phyloP scores from a whole-genome alignment of 2,113 vertebrate species.

The Rallus limicola region DNA sequence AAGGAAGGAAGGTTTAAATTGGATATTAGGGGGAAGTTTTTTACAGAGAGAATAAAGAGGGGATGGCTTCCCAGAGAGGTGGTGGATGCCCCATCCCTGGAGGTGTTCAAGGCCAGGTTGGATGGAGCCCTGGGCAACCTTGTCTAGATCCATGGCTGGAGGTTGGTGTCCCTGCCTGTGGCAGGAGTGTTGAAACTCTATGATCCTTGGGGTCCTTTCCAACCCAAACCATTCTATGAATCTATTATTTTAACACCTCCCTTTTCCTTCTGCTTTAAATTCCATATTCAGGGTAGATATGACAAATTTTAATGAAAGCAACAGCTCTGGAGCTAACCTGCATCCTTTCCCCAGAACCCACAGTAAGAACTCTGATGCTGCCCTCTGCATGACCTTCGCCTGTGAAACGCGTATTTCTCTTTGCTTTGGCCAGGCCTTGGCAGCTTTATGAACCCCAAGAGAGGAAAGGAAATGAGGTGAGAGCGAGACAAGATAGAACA shows the following conservation, averaged over 20 bases:
- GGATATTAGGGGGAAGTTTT: too few relatives aligned
- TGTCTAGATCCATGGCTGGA: too few relatives aligned
- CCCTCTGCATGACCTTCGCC: not conserved
- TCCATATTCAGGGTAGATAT: not conserved
- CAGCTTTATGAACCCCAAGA: conserved; percentile 59
- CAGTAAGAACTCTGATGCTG: not conserved
- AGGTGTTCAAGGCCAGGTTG: too few relatives aligned
- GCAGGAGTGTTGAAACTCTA: too few relatives aligned
- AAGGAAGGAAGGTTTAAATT: too few relatives aligned
- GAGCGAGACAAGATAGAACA: conserved; percentile 48
- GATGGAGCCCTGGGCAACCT: too few relatives aligned
- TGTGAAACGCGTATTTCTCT: conserved; percentile 45
- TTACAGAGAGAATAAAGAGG: too few relatives aligned
- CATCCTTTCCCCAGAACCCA: not conserved
- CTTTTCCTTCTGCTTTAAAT: not conserved
- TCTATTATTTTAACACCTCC: not conserved
- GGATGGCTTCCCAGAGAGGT: too few relatives aligned
- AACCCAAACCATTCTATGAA: too few relatives aligned
- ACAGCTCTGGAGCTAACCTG: not conserved
- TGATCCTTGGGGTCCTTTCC: too few relatives aligned
- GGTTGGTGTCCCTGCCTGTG: too few relatives aligned
- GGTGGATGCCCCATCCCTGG: too few relatives aligned
- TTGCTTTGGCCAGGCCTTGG: conserved; percentile 28
- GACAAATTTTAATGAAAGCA: conserved; percentile 25
- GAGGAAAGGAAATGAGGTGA: conserved; percentile 46